phyloP scores from a whole-genome alignment of 2,113 vertebrate genomes.

The Formicarius rufipectus region DNA sequence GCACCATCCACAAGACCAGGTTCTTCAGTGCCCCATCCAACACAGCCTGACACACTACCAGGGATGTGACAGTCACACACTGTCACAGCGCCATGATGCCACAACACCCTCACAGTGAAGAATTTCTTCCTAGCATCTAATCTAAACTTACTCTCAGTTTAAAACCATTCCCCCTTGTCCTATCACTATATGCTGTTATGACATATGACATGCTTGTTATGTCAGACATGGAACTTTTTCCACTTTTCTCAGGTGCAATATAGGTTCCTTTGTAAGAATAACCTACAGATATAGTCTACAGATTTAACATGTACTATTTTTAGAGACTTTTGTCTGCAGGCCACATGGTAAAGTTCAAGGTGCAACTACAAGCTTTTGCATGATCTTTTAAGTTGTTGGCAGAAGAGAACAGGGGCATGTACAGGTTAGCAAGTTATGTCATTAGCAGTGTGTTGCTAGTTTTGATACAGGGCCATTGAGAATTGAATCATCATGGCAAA shows the following conservation, averaged over 20 bases:
- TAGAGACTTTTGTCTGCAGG: background rate
- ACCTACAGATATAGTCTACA: background rate
- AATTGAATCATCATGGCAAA: background rate
- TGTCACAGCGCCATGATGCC: background rate
- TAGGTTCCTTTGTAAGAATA: background rate
- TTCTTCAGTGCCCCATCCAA: background rate
- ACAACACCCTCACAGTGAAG: background rate
- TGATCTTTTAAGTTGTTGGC: background rate
- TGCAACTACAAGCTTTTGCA: background rate
- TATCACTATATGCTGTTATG: background rate
- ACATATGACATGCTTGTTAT: background rate
- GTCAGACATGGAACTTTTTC: background rate
- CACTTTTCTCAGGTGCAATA: background rate
- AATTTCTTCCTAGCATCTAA: background rate
- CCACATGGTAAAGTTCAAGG: fast-evolving
- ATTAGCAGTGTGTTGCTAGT: background rate
- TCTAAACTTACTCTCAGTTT: background rate
- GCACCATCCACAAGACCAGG: no score
- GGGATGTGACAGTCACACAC: background rate
- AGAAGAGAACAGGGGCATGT: background rate
- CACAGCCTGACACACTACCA: background rate
- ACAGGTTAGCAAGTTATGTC: background rate
- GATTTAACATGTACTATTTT: fast-evolving
- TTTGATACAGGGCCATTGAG: background rate
- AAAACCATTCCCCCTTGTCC: background rate